A percentile compares a stretch with the other conserved stretches of the same genome.
These are phyloP conservation scores for Megalurothrips usitatus DNA, from an alignment of 2,888 invertebrate genomes.

Conservation along the genomic window DNA sequence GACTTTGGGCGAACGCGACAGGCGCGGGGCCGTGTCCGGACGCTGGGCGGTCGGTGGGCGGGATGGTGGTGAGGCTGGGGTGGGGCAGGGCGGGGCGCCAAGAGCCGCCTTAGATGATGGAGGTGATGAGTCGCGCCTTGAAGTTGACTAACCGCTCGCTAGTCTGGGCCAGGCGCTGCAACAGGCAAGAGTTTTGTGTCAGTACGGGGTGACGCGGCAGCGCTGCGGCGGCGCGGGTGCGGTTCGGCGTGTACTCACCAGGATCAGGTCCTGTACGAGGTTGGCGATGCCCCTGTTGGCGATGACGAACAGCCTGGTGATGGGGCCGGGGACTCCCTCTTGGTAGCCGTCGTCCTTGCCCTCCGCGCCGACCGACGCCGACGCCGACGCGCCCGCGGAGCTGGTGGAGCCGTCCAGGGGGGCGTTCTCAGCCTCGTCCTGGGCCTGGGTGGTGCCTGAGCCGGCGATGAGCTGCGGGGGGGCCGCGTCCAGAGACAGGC, in stretches of 20 bases:
- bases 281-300: slow-evolving; percentile 84
- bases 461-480: slow-evolving; percentile 72
- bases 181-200: slow-evolving; percentile 35
- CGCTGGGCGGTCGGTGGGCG: not conserved
- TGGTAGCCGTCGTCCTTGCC: slow-evolving; percentile 58
- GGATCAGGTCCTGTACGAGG: slow-evolving; percentile 80
- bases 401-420: slow-evolving; percentile 35
- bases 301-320: slow-evolving; percentile 79
- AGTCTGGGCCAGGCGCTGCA: slow-evolving; percentile 76
- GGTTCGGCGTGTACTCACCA: slow-evolving; percentile 54
- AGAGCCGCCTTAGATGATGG: slow-evolving; percentile 78
- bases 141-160: slow-evolving; percentile 89
- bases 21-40: not conserved
- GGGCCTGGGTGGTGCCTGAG: slow-evolving; percentile 61
- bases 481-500: too few species aligned
- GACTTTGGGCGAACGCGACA: too few species aligned
- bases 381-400: slow-evolving; percentile 41
- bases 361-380: slow-evolving; percentile 46
- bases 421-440: slow-evolving; percentile 51
- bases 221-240: too few species aligned
- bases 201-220: too few species aligned
- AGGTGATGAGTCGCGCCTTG: slow-evolving; percentile 85
- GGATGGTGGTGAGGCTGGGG: slow-evolving; percentile 62
- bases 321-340: slow-evolving; percentile 82
- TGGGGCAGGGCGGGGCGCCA: slow-evolving; percentile 56